Evolutionary conservation across 2,888 invertebrate species (phyloP).

Genomic region (Orthosia incerta): DNA sequence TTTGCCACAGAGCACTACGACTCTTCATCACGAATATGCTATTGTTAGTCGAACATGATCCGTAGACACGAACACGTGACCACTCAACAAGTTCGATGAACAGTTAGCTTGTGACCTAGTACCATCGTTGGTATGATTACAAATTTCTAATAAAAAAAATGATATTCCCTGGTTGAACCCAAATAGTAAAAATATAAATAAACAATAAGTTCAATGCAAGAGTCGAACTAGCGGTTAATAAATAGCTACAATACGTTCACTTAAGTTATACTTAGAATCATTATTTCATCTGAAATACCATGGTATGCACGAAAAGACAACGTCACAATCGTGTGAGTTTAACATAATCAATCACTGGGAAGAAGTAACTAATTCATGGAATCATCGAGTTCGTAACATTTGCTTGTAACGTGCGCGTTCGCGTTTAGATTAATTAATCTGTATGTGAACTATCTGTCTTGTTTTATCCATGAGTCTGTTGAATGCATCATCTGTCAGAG

Average conservation of each 20-base stretch:
- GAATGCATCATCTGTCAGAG: slow-evolving; percentile 8
- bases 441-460: neutral
- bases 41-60: slow-evolving; percentile 6
- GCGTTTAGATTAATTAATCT: neutral
- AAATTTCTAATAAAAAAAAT: neutral
- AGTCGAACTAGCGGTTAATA: slow-evolving; percentile 17
- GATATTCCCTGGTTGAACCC: neutral
- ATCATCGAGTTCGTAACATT: slow-evolving; percentile 36
- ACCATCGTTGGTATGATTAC: slow-evolving; percentile 31
- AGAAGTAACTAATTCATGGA: slow-evolving; percentile 41
- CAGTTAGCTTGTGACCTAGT: slow-evolving; percentile 20
- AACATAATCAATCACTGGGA: slow-evolving; percentile 34
- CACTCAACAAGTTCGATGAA: neutral
- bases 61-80: slow-evolving; percentile 1
- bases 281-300: slow-evolving; percentile 20
- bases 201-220: neutral
- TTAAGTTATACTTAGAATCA: slow-evolving; percentile 1
- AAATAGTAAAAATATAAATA: neutral
- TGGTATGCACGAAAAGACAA: slow-evolving; percentile 3
- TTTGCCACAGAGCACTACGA: neutral
- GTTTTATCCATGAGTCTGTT: neutral
- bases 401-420: slow-evolving; percentile 39
- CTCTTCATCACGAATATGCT: slow-evolving; percentile 32
- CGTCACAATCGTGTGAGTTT: slow-evolving; percentile 18
- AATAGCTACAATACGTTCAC: neutral